Evolutionary conservation across 1,140 invertebrate genomes (phyloP), one percentile per base, ranked within the genome.

Genomic region (Oscheius sp.): DNA sequence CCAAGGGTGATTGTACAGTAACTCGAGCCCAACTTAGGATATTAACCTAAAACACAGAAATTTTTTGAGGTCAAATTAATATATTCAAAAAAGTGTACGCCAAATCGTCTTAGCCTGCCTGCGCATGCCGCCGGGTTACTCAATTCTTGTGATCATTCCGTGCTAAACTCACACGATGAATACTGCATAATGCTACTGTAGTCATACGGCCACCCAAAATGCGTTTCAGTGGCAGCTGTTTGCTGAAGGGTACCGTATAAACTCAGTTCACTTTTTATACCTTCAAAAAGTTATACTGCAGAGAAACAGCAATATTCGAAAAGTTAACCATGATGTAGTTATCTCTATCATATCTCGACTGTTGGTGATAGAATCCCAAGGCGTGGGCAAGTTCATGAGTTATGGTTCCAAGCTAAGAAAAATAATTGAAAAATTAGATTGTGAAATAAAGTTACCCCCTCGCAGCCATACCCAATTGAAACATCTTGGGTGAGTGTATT

Each of bases 311-410:
- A 36, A 74, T 74, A 35, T 74, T 74, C 4, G 59, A 49, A 1
- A 64, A 61, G 2, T 61, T 20, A 52, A 74, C 62, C 4, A 58
- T 34, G 15, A 74, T 65, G 52, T 67, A 74, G 20, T 74, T 65
- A 62, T 74, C 72, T 59, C 72, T 46, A 28, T 74, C 72, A n/a
- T 55, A 58, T 2, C 72, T n/a, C 28, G 72, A 52, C 36, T 74
- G 72, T 23, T 74, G 64, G 65, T 74, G 72, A 45, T 68, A 74
- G 64, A 74, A 68, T 2, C 72, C 72, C 4, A 74, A 58, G 29
- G 72, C 64, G 55, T 74, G 72, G 13, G 64, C 71, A 42, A 20
- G 13, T 15, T 68, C 23, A n/a, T 42, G 35, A 1, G 7, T 15
- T 7, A 67, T 55, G 2, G 67, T 68, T 18, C 67, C 67, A 1